Percentiles rank a stretch among this genome's conserved stretches.
Evolutionary conservation across 1,140 invertebrate species (phyloP).

Genomic region (Coptotermes formosanus): DNA sequence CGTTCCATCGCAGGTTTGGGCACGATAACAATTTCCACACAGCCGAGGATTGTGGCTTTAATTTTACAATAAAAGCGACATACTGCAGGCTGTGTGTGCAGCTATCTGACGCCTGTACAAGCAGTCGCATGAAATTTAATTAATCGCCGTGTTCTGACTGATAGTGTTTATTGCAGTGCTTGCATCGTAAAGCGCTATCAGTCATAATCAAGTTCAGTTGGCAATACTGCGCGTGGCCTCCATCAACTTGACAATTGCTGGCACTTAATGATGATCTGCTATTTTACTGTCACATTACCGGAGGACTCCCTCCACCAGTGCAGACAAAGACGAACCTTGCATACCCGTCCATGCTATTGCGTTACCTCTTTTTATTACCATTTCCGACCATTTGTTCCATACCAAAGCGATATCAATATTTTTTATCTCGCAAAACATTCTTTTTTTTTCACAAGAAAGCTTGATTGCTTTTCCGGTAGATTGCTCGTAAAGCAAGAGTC

Average conservation of each 20-base stretch:
- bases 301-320: not conserved
- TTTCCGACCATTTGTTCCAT: not conserved
- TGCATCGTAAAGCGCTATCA: not conserved
- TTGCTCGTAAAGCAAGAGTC: conserved; percentile 10
- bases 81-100: not conserved
- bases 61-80: not conserved
- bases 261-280: not conserved
- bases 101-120: not conserved
- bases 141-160: not conserved
- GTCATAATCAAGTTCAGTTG: conserved; percentile 5
- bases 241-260: conserved; percentile 11
- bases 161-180: not conserved
- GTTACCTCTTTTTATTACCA: not conserved
- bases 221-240: conserved; percentile 14
- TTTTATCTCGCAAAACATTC: conserved; percentile 2
- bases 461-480: conserved; percentile 15
- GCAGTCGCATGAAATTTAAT: not conserved
- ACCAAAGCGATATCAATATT: conserved; percentile 4
- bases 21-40: not conserved
- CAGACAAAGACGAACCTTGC: not conserved
- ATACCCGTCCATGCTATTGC: not conserved
- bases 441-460: not conserved
- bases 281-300: not conserved
- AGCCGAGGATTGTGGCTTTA: not conserved
- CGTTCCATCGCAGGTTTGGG: too few species aligned